phyloP scores from a whole-genome alignment of 2,888 invertebrate genomes.

The Agonopterix subpropinquella region DNA sequence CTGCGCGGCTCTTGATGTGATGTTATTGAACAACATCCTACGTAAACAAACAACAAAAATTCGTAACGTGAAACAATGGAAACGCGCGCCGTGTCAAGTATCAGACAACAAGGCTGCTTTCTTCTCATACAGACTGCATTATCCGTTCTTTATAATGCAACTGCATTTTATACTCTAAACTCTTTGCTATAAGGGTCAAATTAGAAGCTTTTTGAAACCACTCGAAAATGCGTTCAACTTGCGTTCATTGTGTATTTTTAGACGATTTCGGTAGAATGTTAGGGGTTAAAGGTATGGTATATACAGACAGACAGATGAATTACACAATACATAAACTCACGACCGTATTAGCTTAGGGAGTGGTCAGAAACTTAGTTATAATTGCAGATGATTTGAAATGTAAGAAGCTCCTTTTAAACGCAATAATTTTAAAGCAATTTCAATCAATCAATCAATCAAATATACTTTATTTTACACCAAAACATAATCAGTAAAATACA shows the following conservation, averaged over 20 bases:
- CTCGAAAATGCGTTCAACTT: constrained; percentile 31
- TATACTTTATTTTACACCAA: too few relatives aligned
- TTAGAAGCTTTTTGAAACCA: constrained; percentile 10
- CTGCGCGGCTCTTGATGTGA: too few relatives aligned
- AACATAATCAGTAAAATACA: too few relatives aligned
- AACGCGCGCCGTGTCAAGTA: constrained; percentile 53
- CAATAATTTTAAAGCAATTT: too few relatives aligned
- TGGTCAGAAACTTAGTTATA: too few relatives aligned
- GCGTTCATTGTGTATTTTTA: constrained; percentile 19
- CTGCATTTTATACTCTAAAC: constrained; percentile 8
- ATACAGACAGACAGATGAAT: too few relatives aligned
- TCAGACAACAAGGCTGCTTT: constrained; percentile 64
- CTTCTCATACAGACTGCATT: constrained; percentile 52
- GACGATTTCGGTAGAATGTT: constrained; percentile 15
- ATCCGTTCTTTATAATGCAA: constrained; percentile 15
- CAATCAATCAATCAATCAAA: too few relatives aligned
- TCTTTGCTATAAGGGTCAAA: neutral
- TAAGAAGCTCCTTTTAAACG: too few relatives aligned
- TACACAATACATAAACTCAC: too few relatives aligned
- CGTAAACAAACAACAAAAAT: neutral
- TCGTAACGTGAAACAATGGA: constrained; percentile 37
- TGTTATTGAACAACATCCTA: too few relatives aligned
- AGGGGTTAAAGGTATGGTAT: neutral
- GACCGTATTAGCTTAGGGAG: too few relatives aligned
- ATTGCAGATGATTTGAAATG: too few relatives aligned